Evolutionary conservation across 37 sponge, comb jelly and placozoan species (phyloP), one percentile per base, ranked within the genome.

Genomic region (Corticium candelabrum): DNA sequence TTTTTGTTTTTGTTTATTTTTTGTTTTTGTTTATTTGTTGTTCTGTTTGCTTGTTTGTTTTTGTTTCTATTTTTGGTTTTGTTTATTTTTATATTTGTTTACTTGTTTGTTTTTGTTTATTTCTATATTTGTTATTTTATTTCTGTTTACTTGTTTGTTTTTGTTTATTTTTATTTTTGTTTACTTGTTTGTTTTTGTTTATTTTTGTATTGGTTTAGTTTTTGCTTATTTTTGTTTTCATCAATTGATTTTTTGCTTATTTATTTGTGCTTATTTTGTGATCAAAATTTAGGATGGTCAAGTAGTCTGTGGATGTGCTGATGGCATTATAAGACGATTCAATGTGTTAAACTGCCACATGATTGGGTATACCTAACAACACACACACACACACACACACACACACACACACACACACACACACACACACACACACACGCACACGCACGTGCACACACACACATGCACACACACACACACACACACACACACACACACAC

Each of bases 291-390:
- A 89, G 91, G 78, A 83, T 74, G 82, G 77, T 11, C 7, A 83
- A 35, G 74, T 90, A 36, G 81, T 88, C 34, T 85, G 86, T 35
- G 95, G 84, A 3, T 90, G 85, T 77, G 68, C 83, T 37, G 95
- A 94, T 75, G 86, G 89, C 2, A 27, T 85, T 37, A 82, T 94
- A 37, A 76, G 91, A 40, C 75, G 83, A 32, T 94, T 82, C 68
- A 67, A 87, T 40, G 21, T 50, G 62, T 50, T 50, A 27, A 11
- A 21, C 62, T 50, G 15, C 62, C n/a, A n/a, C n/a, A n/a, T n/a
- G n/a, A n/a, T n/a, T n/a, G n/a, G n/a, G n/a, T n/a, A n/a, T n/a
- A n/a, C n/a, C n/a, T n/a, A n/a, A n/a, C n/a, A n/a, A n/a, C n/a
- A n/a, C n/a, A n/a, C n/a, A n/a, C n/a, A n/a, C n/a, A n/a, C n/a